Evolutionary conservation across 1,140 invertebrate species (phyloP).

Genomic region (Thalassaphorura encarpata): DNA sequence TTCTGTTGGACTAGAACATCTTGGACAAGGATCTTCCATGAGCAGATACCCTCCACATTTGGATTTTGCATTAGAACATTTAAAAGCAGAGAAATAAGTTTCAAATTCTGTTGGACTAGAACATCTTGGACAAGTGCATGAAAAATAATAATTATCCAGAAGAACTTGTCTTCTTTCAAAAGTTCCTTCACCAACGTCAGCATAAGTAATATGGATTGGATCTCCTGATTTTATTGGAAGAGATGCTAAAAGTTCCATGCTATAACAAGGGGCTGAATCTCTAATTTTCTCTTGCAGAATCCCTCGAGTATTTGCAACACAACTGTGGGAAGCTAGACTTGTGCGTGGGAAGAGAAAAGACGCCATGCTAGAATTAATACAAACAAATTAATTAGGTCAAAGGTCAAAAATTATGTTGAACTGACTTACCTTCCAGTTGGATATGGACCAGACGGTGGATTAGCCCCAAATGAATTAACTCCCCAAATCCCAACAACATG

Average conservation of each 20-base stretch:
- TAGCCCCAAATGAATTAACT: conserved; percentile 24
- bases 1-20: conserved; percentile 57
- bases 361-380: conserved; percentile 16
- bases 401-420: not conserved
- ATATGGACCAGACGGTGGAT: conserved; percentile 15
- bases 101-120: conserved; percentile 54
- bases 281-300: conserved; percentile 7
- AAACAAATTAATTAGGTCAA: no score
- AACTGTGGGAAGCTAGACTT: conserved; percentile 19
- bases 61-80: no score
- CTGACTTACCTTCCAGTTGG: conserved; percentile 11
- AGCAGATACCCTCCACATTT: no score
- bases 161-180: conserved; percentile 55
- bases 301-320: conserved; percentile 21
- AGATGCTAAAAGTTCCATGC: conserved; percentile 17
- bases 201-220: conserved; percentile 22
- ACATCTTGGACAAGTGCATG: conserved; percentile 54
- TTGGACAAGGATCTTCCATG: no score
- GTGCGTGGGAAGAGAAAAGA: conserved; percentile 19
- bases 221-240: conserved; percentile 6
- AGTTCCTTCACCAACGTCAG: conserved; percentile 42
- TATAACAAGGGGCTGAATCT: not conserved
- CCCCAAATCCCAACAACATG: conserved; percentile 20
- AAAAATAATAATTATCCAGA: conserved; percentile 66
- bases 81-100: conserved; percentile 54